Percentiles rank a stretch among this genome's conserved stretches.
These are phyloP conservation scores for Ia io DNA, from an alignment of 2,113 vertebrate species.

Conservation along the genomic window DNA sequence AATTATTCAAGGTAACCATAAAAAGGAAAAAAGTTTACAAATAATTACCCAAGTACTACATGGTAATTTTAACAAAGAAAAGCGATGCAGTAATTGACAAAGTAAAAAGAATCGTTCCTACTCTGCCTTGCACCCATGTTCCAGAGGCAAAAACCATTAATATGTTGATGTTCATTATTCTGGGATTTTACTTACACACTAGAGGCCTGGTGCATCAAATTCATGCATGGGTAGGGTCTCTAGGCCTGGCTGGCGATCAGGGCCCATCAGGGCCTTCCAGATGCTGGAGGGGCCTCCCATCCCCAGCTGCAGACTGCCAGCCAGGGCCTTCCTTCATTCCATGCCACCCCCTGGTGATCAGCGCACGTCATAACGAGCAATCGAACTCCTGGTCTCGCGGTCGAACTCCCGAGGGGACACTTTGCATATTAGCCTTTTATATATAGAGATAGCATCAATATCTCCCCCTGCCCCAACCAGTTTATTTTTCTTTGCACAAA, in stretches of 20 bases:
- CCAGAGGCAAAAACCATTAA: background rate
- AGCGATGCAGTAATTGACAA: background rate
- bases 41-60: background rate
- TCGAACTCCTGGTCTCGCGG: too few relatives aligned
- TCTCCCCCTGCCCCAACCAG: background rate
- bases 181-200: background rate
- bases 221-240: too few relatives aligned
- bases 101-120: background rate
- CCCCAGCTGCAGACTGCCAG: too few relatives aligned
- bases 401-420: too few relatives aligned
- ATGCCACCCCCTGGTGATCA: too few relatives aligned
- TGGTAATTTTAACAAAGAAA: background rate
- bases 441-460: background rate
- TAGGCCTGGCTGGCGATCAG: too few relatives aligned
- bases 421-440: too few relatives aligned
- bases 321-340: too few relatives aligned
- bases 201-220: too few relatives aligned
- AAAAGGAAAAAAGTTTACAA: background rate
- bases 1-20: background rate
- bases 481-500: background rate
- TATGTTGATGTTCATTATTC: background rate
- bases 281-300: too few relatives aligned
- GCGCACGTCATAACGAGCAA: too few relatives aligned
- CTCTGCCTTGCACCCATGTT: background rate
- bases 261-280: too few relatives aligned